A percentile compares a stretch with the other conserved stretches of the same genome.
Conservation (phyloP, 2,888 invertebrate genomes). For the Pseudococcus jackbeardsleyi region DNA sequence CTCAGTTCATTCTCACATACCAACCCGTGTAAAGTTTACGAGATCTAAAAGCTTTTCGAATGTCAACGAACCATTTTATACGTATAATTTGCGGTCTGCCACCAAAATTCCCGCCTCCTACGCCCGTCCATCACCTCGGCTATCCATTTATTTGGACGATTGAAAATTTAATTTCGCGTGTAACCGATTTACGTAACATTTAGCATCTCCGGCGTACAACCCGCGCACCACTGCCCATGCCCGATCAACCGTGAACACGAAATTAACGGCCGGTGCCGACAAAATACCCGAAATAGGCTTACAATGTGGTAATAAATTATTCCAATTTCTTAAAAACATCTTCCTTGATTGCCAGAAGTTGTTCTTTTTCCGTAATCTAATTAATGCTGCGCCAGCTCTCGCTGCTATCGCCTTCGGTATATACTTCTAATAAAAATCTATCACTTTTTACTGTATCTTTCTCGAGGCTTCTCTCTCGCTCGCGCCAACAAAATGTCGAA, state of each 20-base stretch:
- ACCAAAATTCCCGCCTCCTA: neutral
- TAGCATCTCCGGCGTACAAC: neutral
- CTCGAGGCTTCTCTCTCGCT: neutral
- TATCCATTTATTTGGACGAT: constrained; percentile 17
- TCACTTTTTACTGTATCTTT: constrained; percentile 12
- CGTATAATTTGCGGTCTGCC: neutral
- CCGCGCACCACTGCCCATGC: neutral
- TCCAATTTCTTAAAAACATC: constrained; percentile 51
- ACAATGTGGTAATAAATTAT: constrained; percentile 52
- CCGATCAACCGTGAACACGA: constrained; percentile 47
- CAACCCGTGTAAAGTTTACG: neutral
- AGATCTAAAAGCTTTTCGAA: neutral
- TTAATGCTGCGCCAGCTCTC: constrained; percentile 3
- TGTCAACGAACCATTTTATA: neutral
- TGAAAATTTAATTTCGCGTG: constrained; percentile 43
- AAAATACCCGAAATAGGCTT: constrained; percentile 42
- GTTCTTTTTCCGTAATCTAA: constrained; percentile 49
- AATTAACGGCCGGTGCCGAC: constrained; percentile 48
- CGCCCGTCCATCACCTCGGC: neutral
- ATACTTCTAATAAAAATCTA: constrained; percentile 27
- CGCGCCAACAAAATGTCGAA: neutral
- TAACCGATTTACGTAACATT: constrained; percentile 42
- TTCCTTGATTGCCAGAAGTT: constrained; percentile 50
- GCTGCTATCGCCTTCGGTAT: neutral
- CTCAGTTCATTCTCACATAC: too few relatives aligned